These are phyloP conservation scores for Salvelinus namaycush DNA, from an alignment of 2,113 vertebrate species.

Conservation along the genomic window DNA sequence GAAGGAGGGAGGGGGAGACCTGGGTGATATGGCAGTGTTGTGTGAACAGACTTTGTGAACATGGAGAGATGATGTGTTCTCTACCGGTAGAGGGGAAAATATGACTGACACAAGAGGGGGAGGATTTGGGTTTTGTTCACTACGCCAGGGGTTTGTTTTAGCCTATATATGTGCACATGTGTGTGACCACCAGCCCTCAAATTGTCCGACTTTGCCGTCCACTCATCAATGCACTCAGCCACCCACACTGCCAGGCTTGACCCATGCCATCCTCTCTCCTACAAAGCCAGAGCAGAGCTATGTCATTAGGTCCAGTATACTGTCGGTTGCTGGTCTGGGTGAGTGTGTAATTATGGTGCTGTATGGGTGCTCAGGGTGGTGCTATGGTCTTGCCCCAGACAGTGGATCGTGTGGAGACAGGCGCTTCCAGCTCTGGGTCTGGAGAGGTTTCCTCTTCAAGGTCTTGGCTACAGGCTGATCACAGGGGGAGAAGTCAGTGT, in stretches of 20 bases:
- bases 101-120: constrained; percentile 23
- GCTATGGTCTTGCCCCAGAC: not conserved
- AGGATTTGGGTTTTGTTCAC: constrained; percentile 40
- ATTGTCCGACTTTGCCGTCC: not conserved
- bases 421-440: not conserved
- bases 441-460: not conserved
- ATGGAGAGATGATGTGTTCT: constrained; percentile 66
- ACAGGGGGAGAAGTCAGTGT: constrained; percentile 13
- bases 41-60: constrained; percentile 59
- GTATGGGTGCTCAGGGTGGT: not conserved
- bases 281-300: not conserved
- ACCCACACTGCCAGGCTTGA: not conserved
- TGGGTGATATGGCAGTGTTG: constrained; percentile 63
- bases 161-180: not conserved
- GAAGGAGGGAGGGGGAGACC: constrained; percentile 16
- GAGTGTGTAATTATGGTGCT: constrained; percentile 11
- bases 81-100: constrained; percentile 39
- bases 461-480: constrained; percentile 30
- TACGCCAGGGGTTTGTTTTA: not conserved
- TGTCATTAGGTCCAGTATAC: constrained; percentile 3
- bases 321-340: not conserved
- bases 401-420: not conserved
- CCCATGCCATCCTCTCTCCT: not conserved
- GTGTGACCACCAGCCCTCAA: not conserved
- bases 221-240: not conserved